A percentile compares a stretch with the other conserved stretches of the same genome.
phyloP scores from a whole-genome alignment of 2,888 invertebrate species.

The Macroteleia sp. region DNA sequence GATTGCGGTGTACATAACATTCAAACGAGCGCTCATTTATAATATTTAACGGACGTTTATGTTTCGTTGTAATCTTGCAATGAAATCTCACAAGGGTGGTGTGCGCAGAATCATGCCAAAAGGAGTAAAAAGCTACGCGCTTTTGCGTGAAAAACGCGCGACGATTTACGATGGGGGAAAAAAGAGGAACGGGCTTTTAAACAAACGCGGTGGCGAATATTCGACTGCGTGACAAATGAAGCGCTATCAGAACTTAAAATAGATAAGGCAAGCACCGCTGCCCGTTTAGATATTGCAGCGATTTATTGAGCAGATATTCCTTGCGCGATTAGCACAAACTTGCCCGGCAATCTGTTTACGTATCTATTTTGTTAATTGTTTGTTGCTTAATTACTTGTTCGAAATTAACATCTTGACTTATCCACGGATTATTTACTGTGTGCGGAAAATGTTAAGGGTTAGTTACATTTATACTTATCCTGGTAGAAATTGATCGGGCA shows the following conservation, averaged over 20 bases:
- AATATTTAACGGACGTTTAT: slow-evolving; percentile 63
- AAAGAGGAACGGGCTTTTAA: slow-evolving; percentile 34
- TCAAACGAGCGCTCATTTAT: slow-evolving; percentile 59
- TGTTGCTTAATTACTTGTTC: too few relatives aligned
- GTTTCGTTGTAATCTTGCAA: slow-evolving; percentile 61
- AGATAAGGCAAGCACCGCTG: slow-evolving; percentile 51
- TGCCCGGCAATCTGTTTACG: slow-evolving; percentile 50
- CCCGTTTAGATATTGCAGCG: slow-evolving; percentile 59
- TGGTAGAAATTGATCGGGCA: too few relatives aligned
- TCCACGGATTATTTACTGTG: too few relatives aligned
- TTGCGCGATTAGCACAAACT: slow-evolving; percentile 53
- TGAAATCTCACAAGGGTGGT: slow-evolving; percentile 54
- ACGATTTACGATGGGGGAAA: slow-evolving; percentile 58
- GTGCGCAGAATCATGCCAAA: slow-evolving; percentile 52
- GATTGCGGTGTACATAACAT: slow-evolving; percentile 59
- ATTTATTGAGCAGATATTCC: slow-evolving; percentile 61
- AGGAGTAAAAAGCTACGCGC: slow-evolving; percentile 47
- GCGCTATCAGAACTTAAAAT: slow-evolving; percentile 61
- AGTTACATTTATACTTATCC: too few relatives aligned
- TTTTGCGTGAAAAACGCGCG: slow-evolving; percentile 51
- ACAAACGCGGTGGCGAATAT: slow-evolving; percentile 49
- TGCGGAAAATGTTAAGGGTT: too few relatives aligned
- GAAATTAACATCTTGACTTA: too few relatives aligned
- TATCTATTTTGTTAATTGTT: slow-evolving; percentile 36
- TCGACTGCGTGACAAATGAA: slow-evolving; percentile 60